Base-by-base conservation (phyloP, 2,797 vertebrate species). In the Mus spretus region DNA sequence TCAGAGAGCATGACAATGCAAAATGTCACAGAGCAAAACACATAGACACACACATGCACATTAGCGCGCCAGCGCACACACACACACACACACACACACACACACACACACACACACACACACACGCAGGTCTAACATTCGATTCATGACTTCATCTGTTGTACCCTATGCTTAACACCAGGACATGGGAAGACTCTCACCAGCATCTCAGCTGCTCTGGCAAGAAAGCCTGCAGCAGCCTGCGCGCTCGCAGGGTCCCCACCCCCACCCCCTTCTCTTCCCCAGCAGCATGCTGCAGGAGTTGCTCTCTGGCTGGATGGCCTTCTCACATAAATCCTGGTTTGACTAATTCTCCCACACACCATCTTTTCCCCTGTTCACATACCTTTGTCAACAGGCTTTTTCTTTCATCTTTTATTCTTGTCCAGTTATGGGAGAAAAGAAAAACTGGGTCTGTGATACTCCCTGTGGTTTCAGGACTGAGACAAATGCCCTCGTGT, bases 331-430 rank as follows among this genome's bases (percentile, higher is more conserved):
- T 22, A 55, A 44, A 59, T 91, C 82, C 53, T 28, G 17, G 1
- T 34, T 80, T 37, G 47, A 15, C 55, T 28, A 28, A 86, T 81
- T 83, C 31, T 53, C 57, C 3, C 40, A 13, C 15, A 81, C 14
- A 67, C 22, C 28, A 31, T 61, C 50, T 61, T 88, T 63, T 93
- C n/a, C 55, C 13, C 19, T 67, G 59, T 2, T 31, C 9, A 78
- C 26, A 47, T 34, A 77, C 44, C 81, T 44, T 20, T 65, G 20
- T n/a, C 83, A 85, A 70, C 19, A 12, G 20, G 19, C 40, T 93
- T 75, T 61, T 50, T 63, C 8, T 87, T 17, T 78, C 70, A n/a
- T 37, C 84, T 80, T 81, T 89, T 22, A 70, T 93, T 86, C 91
- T 95, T 91, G 11, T 7, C n/a, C 34, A 89, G 19, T 87, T 55